Conservation (phyloP, 92 coral and sea anemone genomes). For the Virgularia gustaviana region DNA sequence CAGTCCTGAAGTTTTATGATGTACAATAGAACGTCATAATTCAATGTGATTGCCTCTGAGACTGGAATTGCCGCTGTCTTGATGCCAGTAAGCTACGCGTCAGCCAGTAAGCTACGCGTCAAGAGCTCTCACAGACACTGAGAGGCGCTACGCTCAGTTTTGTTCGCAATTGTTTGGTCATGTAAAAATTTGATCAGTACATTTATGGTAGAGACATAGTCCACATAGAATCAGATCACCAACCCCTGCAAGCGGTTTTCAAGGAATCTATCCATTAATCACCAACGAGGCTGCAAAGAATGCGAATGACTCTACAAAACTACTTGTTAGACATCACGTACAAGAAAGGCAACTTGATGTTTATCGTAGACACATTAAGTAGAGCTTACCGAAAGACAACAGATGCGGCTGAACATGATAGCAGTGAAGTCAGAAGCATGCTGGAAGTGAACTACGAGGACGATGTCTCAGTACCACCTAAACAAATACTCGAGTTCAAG, state of each 20-base stretch:
- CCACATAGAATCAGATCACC: slow-evolving; percentile 39
- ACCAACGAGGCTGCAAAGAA: slow-evolving; percentile 51
- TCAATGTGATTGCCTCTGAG: slow-evolving; percentile 56
- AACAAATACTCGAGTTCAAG: slow-evolving; percentile 18
- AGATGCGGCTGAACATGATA: slow-evolving; percentile 37
- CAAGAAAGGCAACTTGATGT: slow-evolving; percentile 50
- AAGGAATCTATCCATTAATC: slow-evolving; percentile 49
- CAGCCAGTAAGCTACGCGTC: slow-evolving; percentile 59
- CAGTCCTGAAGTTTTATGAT: slow-evolving; percentile 52
- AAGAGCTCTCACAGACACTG: slow-evolving; percentile 52
- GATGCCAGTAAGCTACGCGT: slow-evolving; percentile 51
- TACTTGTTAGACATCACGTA: slow-evolving; percentile 36
- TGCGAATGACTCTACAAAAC: slow-evolving; percentile 37
- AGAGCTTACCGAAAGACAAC: slow-evolving; percentile 41
- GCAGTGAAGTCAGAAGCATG: slow-evolving; percentile 23
- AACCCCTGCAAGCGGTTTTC: slow-evolving; percentile 56
- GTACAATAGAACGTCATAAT: slow-evolving; percentile 48
- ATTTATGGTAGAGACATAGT: slow-evolving; percentile 40
- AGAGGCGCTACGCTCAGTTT: slow-evolving; percentile 4
- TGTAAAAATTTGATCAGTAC: slow-evolving; percentile 56
- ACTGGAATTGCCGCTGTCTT: slow-evolving; percentile 53
- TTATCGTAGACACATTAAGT: slow-evolving; percentile 39
- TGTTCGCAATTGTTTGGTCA: slow-evolving; percentile 47
- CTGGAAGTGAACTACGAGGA: slow-evolving; percentile 26
- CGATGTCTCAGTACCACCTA: slow-evolving; percentile 3